Conservation (phyloP, 2,797 vertebrate species). For the Sternotherus odoratus region DNA sequence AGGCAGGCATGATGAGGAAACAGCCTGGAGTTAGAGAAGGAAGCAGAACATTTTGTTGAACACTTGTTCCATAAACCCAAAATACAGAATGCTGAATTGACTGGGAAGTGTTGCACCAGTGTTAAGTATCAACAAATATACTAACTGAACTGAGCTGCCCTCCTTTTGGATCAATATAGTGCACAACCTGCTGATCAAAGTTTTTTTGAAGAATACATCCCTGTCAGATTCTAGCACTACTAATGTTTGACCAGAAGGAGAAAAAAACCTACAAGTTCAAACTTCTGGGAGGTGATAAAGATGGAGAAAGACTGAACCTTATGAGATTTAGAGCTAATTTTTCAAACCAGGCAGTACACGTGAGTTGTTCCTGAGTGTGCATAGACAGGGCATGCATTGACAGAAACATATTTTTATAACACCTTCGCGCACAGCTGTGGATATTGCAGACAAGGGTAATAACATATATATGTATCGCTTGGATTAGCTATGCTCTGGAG, state of each 20-base stretch:
- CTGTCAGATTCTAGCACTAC: not conserved
- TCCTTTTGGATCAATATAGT: not conserved
- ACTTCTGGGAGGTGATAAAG: not conserved
- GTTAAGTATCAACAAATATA: not conserved
- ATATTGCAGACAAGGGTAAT: not conserved
- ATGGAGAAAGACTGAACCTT: not conserved
- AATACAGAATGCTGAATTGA: not conserved
- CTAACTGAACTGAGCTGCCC: not conserved
- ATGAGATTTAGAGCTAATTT: not conserved
- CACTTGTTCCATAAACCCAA: not conserved
- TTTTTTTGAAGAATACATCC: not conserved
- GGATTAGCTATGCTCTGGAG: not conserved
- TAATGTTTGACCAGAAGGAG: constrained; percentile 4
- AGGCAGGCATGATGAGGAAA: not conserved
- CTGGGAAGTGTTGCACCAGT: accelerated
- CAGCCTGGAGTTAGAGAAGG: not conserved
- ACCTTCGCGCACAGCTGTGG: not conserved
- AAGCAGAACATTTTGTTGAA: not conserved
- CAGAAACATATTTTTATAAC: not conserved
- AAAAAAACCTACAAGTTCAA: not conserved
- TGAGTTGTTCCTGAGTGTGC: not conserved
- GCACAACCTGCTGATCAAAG: not conserved
- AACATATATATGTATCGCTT: not conserved
- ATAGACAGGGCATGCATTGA: not conserved
- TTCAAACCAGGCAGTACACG: not conserved